Percentiles rank a stretch among this genome's conserved stretches.
Conservation (phyloP, 1,140 invertebrate genomes). For the Sitodiplosis mosellana region DNA sequence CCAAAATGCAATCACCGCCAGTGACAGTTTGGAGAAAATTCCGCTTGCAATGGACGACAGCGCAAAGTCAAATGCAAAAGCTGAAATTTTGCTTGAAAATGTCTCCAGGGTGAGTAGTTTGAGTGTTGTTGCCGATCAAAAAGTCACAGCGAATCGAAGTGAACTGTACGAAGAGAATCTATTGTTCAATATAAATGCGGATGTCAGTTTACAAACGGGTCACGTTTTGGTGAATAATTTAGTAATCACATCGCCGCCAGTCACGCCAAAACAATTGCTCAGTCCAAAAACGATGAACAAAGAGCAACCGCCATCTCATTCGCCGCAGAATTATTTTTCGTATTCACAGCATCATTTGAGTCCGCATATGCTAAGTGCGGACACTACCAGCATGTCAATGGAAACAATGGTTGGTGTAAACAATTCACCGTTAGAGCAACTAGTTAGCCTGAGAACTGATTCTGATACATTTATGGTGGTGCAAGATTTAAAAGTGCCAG, state of each 20-base stretch:
- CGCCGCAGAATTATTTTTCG: not conserved
- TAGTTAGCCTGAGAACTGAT: not conserved
- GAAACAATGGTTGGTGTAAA: not conserved
- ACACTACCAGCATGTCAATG: not conserved
- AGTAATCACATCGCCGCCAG: not conserved
- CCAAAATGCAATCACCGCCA: not conserved
- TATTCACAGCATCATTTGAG: not conserved
- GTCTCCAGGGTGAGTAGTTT: no score
- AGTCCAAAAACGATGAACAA: not conserved
- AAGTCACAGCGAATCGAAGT: not conserved
- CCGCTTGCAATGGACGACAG: no score
- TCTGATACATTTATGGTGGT: no score
- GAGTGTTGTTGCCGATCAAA: not conserved
- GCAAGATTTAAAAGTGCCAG: not conserved
- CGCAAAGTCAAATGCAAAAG: not conserved
- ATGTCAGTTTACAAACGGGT: not conserved
- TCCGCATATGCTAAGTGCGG: not conserved
- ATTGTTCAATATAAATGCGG: not conserved
- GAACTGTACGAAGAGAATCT: not conserved
- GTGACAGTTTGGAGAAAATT: not conserved
- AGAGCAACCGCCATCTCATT: not conserved
- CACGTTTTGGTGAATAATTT: constrained; percentile 1
- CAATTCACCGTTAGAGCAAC: not conserved
- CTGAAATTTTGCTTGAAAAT: no score
- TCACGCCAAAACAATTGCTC: not conserved